A percentile compares a stretch with the other conserved stretches of the same genome.
Conservation (phyloP, 1,140 invertebrate species). For the Drosophila virilis region DNA sequence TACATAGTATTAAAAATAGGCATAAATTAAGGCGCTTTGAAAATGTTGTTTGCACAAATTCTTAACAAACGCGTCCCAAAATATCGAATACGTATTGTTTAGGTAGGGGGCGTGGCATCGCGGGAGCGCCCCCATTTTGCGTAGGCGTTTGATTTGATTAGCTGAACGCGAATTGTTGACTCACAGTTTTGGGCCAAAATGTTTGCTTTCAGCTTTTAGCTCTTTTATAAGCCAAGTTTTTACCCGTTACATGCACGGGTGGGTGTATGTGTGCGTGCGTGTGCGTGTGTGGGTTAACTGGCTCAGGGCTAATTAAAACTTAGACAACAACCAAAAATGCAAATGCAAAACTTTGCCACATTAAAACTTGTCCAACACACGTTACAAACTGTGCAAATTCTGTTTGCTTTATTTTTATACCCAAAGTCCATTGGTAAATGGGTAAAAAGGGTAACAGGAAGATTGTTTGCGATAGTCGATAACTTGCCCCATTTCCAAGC, state of each 20-base stretch:
- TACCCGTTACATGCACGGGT: conserved; percentile 62
- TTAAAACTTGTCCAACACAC: conserved; percentile 46
- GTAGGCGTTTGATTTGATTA: conserved; percentile 58
- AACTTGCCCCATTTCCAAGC: no score
- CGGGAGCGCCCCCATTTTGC: not conserved
- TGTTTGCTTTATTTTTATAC: conserved; percentile 13
- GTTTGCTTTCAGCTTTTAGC: conserved; percentile 10
- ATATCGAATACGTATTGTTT: conserved; percentile 3
- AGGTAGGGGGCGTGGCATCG: not conserved
- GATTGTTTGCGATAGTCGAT: no score
- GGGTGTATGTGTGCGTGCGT: conserved; percentile 33
- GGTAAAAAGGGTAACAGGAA: no score
- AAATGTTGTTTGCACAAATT: conserved; percentile 62
- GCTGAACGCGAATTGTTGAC: conserved; percentile 35
- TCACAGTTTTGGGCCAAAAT: conserved; percentile 27
- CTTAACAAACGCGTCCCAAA: conserved; percentile 49
- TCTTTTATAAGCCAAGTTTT: conserved; percentile 49
- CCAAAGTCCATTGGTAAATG: no score
- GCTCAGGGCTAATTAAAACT: conserved; percentile 80
- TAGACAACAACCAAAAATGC: conserved; percentile 19
- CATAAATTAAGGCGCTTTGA: conserved; percentile 53
- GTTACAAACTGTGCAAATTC: conserved; percentile 12
- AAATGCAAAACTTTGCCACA: conserved; percentile 44
- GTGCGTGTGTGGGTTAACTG: conserved; percentile 64
- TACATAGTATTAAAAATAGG: conserved; percentile 52